These are phyloP conservation scores for Octopus sinensis DNA, from an alignment of 1,140 invertebrate species.

Conservation along the genomic window DNA sequence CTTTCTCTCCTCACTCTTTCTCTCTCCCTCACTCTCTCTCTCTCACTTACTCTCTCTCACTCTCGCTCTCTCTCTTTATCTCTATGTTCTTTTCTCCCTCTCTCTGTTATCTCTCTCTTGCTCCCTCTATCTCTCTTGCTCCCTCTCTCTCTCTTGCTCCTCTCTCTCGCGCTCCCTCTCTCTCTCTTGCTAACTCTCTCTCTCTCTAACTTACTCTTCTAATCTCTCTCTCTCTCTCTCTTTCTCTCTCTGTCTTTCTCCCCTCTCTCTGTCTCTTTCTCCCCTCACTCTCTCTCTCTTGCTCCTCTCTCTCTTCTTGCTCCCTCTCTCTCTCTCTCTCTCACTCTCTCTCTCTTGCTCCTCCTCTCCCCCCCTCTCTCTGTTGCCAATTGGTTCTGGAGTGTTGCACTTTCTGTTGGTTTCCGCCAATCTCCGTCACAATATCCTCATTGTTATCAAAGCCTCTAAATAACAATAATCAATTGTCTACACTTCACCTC, in stretches of 20 bases:
- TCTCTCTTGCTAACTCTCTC: neutral
- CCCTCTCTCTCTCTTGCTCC: neutral
- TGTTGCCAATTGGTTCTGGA: too few species aligned
- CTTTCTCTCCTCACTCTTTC: neutral
- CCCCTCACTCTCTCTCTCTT: neutral
- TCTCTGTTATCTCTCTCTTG: neutral
- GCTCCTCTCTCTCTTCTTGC: constrained; percentile 9
- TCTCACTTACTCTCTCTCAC: neutral
- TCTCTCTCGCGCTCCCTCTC: neutral
- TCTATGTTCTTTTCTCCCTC: too few species aligned
- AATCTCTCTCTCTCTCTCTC: neutral
- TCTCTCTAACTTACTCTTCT: too few species aligned
- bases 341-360: neutral
- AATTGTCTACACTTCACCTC: too few species aligned
- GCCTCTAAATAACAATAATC: too few species aligned
- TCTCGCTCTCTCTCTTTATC: too few species aligned
- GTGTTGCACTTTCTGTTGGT: too few species aligned
- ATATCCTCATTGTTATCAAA: too few species aligned
- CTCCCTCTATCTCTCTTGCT: neutral
- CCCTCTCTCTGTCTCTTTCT: neutral
- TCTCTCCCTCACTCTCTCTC: neutral
- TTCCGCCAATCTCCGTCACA: too few species aligned
- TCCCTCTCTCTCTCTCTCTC: neutral
- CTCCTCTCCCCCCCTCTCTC: neutral
- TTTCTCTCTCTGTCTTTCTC: neutral